Base-by-base conservation (phyloP, 1,140 invertebrate species). In the Cydia splendana region DNA sequence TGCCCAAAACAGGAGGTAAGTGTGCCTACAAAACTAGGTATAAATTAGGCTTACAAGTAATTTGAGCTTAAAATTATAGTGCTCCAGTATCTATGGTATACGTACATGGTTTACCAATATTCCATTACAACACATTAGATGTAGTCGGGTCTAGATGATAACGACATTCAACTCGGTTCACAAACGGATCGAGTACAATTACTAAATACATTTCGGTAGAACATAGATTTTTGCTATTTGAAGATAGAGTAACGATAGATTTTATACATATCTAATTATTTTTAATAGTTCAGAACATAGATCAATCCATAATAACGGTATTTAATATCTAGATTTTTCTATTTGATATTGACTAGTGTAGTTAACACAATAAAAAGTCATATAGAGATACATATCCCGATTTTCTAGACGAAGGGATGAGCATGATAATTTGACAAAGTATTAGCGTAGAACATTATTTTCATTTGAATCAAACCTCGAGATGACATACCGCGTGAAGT, bases 111-210 rank as follows among this genome's bases (percentile, higher is more conserved):
- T 79, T 80, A 86, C 81, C 82, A 80, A 91, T 93, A 93, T 91
- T 91, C 89, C 90, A 93, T 93, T 91, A 90, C 90, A 93, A 93
- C 89, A 91, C 91, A 34, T 79, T 80, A 78, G 73, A 80, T 45
- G 81, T 82, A 82, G 79, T 73, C 73, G 53, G 71, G 38, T 74
- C n/a, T 45, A 28, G 38, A 45, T 51, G n/a, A 28, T 71, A 28
- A 45, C 74, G n/a, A 77, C 7, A 78, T 38, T 45, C 34, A 74
- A 78, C 77, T 78, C 76, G 79, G 34, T 80, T 76, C 67, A 73
- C 57, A 76, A 69, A 80, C 65, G 53, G 79, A 75, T 79, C 65
- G 79, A 82, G 62, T 80, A 77, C 71, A 80, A 80, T 77, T 62
- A 62, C 10, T 24, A 62, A 20, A 62, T 62, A 81, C 78, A 80